Evolutionary conservation across 2,113 vertebrate species (phyloP).

Genomic region (Thomomys bottae): DNA sequence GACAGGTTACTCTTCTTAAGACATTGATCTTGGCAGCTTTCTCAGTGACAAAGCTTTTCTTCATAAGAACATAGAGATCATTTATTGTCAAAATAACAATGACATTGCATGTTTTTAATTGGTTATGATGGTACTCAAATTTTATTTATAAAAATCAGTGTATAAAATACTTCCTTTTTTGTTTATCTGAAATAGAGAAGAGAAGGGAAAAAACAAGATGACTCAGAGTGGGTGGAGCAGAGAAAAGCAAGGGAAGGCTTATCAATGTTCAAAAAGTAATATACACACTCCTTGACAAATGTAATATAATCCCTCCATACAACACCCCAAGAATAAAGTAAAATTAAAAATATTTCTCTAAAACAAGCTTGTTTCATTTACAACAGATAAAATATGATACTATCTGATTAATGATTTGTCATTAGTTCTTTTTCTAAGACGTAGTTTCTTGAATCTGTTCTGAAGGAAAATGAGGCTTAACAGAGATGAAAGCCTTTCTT

Average conservation of each 20-base stretch:
- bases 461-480: not conserved
- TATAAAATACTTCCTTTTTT: not conserved
- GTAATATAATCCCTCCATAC: too few relatives aligned
- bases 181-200: too few relatives aligned
- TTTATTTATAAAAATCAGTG: not conserved
- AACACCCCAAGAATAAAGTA: too few relatives aligned
- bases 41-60: not conserved
- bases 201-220: too few relatives aligned
- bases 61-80: not conserved
- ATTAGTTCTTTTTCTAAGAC: not conserved
- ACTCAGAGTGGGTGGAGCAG: too few relatives aligned
- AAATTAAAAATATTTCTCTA: not conserved
- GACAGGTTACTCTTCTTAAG: not conserved
- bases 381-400: not conserved
- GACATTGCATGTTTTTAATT: not conserved
- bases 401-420: not conserved
- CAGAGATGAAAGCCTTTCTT: not conserved
- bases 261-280: too few relatives aligned
- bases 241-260: too few relatives aligned
- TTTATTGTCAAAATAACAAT: slow-evolving; percentile 12
- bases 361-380: not conserved
- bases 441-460: not conserved
- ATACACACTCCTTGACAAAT: too few relatives aligned
- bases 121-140: not conserved
- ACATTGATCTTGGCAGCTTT: not conserved